These are phyloP conservation scores for Gambelia wislizenii DNA, from an alignment of 2,797 vertebrate genomes.

Conservation along the genomic window DNA sequence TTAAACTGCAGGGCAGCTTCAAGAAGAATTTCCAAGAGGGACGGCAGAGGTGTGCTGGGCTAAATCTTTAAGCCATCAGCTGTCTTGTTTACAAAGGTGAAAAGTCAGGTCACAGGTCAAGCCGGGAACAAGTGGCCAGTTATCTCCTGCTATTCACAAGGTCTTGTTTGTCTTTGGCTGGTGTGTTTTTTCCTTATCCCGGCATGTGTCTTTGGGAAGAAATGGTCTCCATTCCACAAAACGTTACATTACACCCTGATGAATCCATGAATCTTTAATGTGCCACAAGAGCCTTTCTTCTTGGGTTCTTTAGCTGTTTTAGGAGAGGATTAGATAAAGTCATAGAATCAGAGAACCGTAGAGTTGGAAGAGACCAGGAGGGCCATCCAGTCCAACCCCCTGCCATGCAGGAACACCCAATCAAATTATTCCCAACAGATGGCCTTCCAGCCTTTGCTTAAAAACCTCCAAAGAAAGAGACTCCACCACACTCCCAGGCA, in stretches of 20 bases:
- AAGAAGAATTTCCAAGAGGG: neutral
- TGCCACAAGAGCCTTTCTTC: too few relatives aligned
- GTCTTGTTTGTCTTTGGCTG: neutral
- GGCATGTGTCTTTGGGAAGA: neutral
- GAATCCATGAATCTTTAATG: neutral
- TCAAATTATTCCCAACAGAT: too few relatives aligned
- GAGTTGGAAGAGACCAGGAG: too few relatives aligned
- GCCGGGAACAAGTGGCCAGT: conserved; percentile 50
- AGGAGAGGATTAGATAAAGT: neutral
- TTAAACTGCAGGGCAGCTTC: neutral
- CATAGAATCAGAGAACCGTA: too few relatives aligned
- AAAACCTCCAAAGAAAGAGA: too few relatives aligned
- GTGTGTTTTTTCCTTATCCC: neutral
- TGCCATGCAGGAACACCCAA: too few relatives aligned
- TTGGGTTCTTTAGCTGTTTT: neutral
- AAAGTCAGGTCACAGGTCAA: conserved; percentile 66
- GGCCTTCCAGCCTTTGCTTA: too few relatives aligned
- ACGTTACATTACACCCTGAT: too few relatives aligned
- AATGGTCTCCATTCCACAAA: neutral
- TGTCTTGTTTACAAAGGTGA: conserved; percentile 49
- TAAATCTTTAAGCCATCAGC: conserved; percentile 14
- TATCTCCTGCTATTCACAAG: neutral
- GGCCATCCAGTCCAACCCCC: too few relatives aligned
- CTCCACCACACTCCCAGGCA: too few relatives aligned
- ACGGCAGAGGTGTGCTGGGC: accelerated